Evolutionary conservation across 2,797 vertebrate species (phyloP), one percentile per base, ranked within the genome.

Genomic region (Phoeniculus purpureus): DNA sequence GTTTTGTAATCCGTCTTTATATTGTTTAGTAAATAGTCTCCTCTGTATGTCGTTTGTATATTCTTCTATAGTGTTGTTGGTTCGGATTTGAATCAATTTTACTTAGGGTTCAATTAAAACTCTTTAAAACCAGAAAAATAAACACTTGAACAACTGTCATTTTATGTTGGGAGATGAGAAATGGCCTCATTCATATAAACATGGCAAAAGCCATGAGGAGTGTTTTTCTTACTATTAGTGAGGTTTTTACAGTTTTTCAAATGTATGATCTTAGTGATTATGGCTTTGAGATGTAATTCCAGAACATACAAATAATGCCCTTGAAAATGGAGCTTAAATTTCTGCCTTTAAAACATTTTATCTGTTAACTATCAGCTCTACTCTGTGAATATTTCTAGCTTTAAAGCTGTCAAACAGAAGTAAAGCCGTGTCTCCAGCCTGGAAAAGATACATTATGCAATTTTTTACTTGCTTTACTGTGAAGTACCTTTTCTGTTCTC

Each of bases 401-500:
- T 96, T 89, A 95, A 96, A 93, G 51, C 68, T 91, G 65, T 92
- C 87, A 84, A 89, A 50, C 6, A 89, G 68, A 95, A 93, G 87
- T 79, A 87, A 96, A 94, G 91, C 84, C 64, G 3, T 78, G 12
- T 84, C 92, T 87, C 60, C 73, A 94, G 89, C 48, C 32, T 81
- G 68, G 78, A 94, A 94, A 50, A 83, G 52, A 91, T 93, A 97
- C 94, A 95, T 94, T 95, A 90, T 95, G 60, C 89, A 91, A 68
- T 95, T 96, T 96, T 79, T 96, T 95, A 91, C 66, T 84, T 96
- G 54, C 51, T 82, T n/a, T n/a, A n/a, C 85, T 92, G 20, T 85
- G 87, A 97, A 95, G 81, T 82, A 92, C 91, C 58, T 94, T 97
- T 96, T 93, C 59, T 95, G 61, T 84, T 96, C 95, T 84, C 59